Evolutionary conservation across 2,797 vertebrate genomes (phyloP).

Genomic region (Coluber constrictor): DNA sequence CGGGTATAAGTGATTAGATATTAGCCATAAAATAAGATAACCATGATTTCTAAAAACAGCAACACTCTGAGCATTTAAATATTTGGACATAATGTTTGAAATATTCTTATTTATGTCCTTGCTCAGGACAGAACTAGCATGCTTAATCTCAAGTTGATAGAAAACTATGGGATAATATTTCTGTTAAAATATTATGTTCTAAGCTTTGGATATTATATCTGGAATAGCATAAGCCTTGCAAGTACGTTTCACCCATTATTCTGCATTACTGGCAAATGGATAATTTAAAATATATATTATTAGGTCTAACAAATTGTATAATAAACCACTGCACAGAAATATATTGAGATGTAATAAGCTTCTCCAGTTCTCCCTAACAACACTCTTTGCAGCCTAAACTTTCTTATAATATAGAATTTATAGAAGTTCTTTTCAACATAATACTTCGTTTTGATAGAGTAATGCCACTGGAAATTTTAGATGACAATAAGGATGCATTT

Average conservation of each 20-base stretch:
- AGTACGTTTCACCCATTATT: background rate
- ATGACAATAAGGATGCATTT: slow-evolving; percentile 35
- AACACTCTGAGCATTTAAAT: background rate
- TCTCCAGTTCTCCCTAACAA: background rate
- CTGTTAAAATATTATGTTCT: background rate
- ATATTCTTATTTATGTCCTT: background rate
- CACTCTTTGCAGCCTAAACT: background rate
- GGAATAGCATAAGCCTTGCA: background rate
- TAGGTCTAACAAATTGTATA: background rate
- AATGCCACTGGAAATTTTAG: slow-evolving; percentile 12
- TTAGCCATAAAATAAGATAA: background rate
- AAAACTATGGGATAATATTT: background rate
- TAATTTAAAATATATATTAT: background rate
- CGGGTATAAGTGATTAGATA: background rate
- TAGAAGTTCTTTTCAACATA: slow-evolving; percentile 36
- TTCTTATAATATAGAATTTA: background rate
- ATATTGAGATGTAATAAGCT: background rate
- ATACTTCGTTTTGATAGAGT: slow-evolving; percentile 7
- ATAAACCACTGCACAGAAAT: background rate
- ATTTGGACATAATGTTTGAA: background rate
- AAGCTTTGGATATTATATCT: background rate
- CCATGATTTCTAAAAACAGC: background rate
- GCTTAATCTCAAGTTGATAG: background rate
- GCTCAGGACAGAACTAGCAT: background rate
- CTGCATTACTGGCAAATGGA: background rate